These are phyloP conservation scores for Nannospalax galili DNA, from an alignment of 2,113 vertebrate species.

Conservation along the genomic window DNA sequence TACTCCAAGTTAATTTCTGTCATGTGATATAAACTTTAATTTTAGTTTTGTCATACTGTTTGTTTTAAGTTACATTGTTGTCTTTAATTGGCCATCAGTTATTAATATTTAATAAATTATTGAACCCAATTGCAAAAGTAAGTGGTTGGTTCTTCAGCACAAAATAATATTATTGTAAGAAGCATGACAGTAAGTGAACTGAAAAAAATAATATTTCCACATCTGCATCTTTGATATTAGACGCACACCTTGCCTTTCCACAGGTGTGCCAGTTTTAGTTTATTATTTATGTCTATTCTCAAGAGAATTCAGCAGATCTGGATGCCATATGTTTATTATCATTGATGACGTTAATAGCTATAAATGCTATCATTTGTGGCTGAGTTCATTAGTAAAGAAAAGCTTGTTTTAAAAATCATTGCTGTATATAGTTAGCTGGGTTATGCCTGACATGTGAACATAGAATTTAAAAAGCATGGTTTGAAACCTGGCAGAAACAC, in stretches of 20 bases:
- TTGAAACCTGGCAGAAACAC: not conserved
- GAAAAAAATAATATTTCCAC: not conserved
- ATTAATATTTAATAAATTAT: not conserved
- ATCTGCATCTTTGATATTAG: not conserved
- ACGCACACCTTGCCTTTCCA: not conserved
- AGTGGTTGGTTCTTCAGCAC: not conserved
- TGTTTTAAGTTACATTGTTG: not conserved
- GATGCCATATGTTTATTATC: constrained; percentile 29
- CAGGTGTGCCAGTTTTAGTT: not conserved
- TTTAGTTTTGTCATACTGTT: too few relatives aligned
- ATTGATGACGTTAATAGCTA: not conserved
- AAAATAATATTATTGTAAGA: not conserved
- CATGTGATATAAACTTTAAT: not conserved
- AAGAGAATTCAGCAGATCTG: constrained; percentile 37
- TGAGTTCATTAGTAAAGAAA: not conserved
- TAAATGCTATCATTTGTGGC: constrained; percentile 8
- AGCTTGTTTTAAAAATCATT: not conserved
- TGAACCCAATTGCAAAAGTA: not conserved
- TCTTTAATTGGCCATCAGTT: not conserved
- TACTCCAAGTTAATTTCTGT: not conserved
- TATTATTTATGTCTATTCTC: not conserved
- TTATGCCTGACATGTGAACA: not conserved
- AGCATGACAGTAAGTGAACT: not conserved
- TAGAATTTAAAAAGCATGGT: not conserved
- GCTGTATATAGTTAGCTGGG: not conserved